These are phyloP conservation scores for Phalera bucephala DNA, from an alignment of 2,888 invertebrate species.

Conservation along the genomic window DNA sequence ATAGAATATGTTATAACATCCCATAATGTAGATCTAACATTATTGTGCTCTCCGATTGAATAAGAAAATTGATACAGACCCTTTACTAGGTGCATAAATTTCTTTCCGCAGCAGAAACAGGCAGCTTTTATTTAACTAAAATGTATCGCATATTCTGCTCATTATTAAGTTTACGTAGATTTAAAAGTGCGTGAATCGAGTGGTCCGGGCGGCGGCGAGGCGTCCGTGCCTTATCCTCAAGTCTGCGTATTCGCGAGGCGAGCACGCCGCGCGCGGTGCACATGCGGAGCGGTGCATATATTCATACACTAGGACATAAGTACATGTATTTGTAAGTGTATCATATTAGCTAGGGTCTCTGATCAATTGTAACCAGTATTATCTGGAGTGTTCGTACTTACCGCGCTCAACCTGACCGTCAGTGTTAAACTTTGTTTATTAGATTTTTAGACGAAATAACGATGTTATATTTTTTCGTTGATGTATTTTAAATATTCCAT, in stretches of 20 bases:
- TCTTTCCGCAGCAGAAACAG: background rate
- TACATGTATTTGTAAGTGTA: slow-evolving; percentile 26
- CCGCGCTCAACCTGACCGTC: slow-evolving; percentile 25
- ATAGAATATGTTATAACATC: no score
- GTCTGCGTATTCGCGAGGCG: slow-evolving; percentile 60
- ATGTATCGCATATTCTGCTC: no score
- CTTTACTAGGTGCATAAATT: no score
- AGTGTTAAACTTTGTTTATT: slow-evolving; percentile 11
- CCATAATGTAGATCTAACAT: no score
- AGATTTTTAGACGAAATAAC: slow-evolving; percentile 11
- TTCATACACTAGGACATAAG: slow-evolving; percentile 25
- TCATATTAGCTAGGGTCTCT: slow-evolving; percentile 7
- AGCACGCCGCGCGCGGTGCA: no score
- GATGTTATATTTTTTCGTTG: background rate
- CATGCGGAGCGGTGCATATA: slow-evolving; percentile 19
- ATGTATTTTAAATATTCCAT: slow-evolving; percentile 12
- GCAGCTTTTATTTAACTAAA: background rate
- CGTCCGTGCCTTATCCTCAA: slow-evolving; percentile 64
- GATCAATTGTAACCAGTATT: slow-evolving; percentile 1
- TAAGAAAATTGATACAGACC: no score
- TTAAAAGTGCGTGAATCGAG: slow-evolving; percentile 15
- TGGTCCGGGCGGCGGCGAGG: slow-evolving; percentile 39
- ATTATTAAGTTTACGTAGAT: no score
- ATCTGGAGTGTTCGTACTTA: slow-evolving; percentile 7
- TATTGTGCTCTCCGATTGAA: no score